A percentile compares a stretch with the other conserved stretches of the same genome.
Evolutionary conservation across 2,113 vertebrate species (phyloP).

Genomic region (Corapipo altera): DNA sequence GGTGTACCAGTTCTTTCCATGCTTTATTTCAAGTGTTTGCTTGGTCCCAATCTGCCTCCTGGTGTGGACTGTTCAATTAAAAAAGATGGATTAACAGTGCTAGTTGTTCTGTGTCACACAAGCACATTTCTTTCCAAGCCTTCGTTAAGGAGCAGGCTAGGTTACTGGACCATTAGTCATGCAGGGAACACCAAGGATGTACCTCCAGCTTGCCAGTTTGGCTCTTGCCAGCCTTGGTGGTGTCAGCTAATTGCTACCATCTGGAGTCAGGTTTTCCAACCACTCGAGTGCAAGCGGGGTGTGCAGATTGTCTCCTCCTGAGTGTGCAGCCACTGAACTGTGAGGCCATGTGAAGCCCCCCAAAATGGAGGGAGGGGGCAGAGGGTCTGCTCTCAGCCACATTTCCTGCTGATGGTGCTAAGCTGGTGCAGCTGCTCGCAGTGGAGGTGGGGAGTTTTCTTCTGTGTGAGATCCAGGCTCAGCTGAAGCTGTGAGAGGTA

Average conservation of each 20-base stretch:
- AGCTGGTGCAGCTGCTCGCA: neutral
- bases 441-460: neutral
- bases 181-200: neutral
- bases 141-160: neutral
- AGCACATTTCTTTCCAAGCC: neutral
- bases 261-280: slow-evolving; percentile 21
- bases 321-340: neutral
- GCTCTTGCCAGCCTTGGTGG: neutral
- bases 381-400: neutral
- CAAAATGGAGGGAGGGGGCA: neutral
- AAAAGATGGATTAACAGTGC: neutral
- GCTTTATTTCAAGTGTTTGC: neutral
- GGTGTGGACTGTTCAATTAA: neutral
- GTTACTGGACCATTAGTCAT: neutral
- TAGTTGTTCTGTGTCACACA: neutral
- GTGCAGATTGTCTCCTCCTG: neutral
- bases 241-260: slow-evolving; percentile 44
- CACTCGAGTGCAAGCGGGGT: accelerated
- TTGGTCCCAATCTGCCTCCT: neutral
- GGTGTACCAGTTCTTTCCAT: neutral
- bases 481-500: neutral
- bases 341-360: neutral
- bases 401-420: neutral
- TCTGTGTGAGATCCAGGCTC: neutral
- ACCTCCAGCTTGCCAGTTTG: neutral